These are phyloP conservation scores for Anoplopoma fimbria DNA, from an alignment of 2,113 vertebrate species.

Conservation along the genomic window DNA sequence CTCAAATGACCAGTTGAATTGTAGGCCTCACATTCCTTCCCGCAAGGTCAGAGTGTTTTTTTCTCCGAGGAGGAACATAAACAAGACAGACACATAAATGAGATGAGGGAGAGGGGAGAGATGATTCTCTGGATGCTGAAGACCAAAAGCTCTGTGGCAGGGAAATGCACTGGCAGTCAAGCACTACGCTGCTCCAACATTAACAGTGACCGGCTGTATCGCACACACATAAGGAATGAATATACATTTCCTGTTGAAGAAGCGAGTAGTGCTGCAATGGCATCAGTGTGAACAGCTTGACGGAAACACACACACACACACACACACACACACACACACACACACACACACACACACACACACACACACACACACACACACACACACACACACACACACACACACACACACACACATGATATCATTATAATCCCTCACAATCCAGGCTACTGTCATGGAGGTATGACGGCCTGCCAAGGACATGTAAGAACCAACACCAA, in stretches of 20 bases:
- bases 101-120: slow-evolving; percentile 41
- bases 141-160: slow-evolving; percentile 40
- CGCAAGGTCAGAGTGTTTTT: slow-evolving; percentile 49
- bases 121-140: slow-evolving; percentile 61
- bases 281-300: slow-evolving; percentile 30
- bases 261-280: slow-evolving; percentile 29
- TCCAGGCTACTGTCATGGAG: slow-evolving; percentile 76
- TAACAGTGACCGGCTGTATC: slow-evolving; percentile 37
- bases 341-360: slow-evolving; percentile 32
- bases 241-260: slow-evolving; percentile 28
- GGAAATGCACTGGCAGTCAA: slow-evolving; percentile 62
- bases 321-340: slow-evolving; percentile 30
- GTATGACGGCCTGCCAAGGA: slow-evolving; percentile 76
- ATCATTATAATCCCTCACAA: slow-evolving; percentile 69
- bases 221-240: slow-evolving; percentile 30
- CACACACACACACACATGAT: slow-evolving; percentile 40
- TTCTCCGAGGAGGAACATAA: slow-evolving; percentile 62
- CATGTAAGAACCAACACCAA: slow-evolving; percentile 79
- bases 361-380: slow-evolving; percentile 33
- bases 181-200: slow-evolving; percentile 46
- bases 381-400: slow-evolving; percentile 28
- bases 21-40: slow-evolving; percentile 46
- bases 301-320: slow-evolving; percentile 34
- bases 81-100: slow-evolving; percentile 63
- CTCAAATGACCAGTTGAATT: slow-evolving; percentile 72